Percentiles rank a stretch among this genome's conserved stretches.
Conservation (phyloP, 2,797 vertebrate genomes). For the Masticophis lateralis region DNA sequence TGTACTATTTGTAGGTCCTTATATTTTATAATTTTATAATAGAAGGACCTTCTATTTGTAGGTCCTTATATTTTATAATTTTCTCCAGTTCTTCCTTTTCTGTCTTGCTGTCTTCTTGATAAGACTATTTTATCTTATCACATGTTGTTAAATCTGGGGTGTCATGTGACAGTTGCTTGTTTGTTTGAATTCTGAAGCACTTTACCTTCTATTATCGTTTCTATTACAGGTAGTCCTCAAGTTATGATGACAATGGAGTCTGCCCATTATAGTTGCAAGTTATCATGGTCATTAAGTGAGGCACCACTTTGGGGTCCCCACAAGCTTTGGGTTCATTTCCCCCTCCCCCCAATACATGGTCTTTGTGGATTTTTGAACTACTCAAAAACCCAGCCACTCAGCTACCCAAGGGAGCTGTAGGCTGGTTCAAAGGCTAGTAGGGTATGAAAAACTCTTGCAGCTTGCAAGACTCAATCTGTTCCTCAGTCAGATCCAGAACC, state of each 20-base stretch:
- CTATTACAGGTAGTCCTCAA: background rate
- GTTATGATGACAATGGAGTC: background rate
- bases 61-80: background rate
- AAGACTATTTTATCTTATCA: too few relatives aligned
- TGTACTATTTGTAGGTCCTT: background rate
- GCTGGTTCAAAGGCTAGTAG: background rate
- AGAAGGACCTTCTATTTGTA: background rate
- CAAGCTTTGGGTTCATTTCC: background rate
- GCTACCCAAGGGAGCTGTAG: background rate
- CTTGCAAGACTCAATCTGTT: background rate
- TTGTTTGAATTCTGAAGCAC: background rate
- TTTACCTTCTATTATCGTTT: background rate
- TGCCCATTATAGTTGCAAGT: background rate
- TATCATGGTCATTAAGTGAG: background rate
- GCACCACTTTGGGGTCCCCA: background rate
- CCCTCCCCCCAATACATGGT: background rate
- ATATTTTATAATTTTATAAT: background rate
- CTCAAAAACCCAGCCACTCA: background rate
- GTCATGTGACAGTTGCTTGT: background rate
- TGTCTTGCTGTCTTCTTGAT: background rate
- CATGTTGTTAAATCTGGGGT: background rate
- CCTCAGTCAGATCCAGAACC: background rate
- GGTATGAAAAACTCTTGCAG: background rate
- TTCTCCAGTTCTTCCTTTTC: background rate
- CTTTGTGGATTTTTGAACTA: background rate